phyloP scores from a whole-genome alignment of 2,113 vertebrate genomes.

The Ellobius talpinus region DNA sequence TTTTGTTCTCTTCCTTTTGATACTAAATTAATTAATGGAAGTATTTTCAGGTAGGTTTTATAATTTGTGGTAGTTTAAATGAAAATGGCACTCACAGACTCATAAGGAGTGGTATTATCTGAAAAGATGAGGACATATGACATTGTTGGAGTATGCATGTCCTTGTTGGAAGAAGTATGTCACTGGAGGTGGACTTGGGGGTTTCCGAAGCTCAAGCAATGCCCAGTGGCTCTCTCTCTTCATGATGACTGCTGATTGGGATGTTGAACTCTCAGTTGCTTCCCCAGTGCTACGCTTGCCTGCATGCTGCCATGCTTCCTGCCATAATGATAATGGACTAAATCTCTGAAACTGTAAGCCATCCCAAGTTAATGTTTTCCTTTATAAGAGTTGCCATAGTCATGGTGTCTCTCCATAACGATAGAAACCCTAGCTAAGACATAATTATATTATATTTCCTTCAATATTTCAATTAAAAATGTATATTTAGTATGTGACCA shows the following conservation, averaged over 20 bases:
- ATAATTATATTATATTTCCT: neutral
- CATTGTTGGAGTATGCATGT: neutral
- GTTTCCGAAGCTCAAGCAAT: neutral
- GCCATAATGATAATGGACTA: neutral
- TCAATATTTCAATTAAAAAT: neutral
- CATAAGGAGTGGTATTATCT: neutral
- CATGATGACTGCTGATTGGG: neutral
- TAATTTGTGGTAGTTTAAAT: neutral
- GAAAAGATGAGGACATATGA: neutral
- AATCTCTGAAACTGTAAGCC: too few relatives aligned
- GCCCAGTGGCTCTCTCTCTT: neutral
- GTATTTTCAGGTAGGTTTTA: neutral
- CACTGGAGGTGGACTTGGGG: neutral
- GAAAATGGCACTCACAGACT: too few relatives aligned
- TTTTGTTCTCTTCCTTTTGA: neutral
- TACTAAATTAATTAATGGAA: neutral
- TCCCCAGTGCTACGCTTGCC: neutral
- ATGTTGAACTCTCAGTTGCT: too few relatives aligned
- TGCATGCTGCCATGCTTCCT: neutral
- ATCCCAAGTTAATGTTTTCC: too few relatives aligned
- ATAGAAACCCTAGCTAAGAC: neutral
- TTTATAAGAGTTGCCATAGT: too few relatives aligned
- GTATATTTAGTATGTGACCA: neutral
- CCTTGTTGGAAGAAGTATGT: too few relatives aligned
- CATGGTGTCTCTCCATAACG: too few relatives aligned